Base-by-base conservation (phyloP, 2,888 invertebrate species). In the Drosophila parthenogenetica region DNA sequence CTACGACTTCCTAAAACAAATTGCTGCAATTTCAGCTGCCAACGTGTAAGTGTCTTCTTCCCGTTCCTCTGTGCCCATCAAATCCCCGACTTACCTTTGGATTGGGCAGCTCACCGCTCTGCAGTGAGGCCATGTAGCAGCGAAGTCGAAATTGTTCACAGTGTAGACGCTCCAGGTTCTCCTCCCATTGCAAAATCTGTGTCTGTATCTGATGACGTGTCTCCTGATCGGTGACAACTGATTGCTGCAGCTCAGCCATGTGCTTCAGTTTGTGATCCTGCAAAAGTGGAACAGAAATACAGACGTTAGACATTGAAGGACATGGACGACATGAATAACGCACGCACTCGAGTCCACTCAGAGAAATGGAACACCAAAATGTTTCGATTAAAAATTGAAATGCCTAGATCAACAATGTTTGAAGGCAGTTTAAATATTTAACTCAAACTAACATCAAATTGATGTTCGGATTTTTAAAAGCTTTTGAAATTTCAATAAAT, bases 181-280 rank as follows among this genome's bases (percentile, higher is more conserved):
- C 98, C 90, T 99, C 98, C 98, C 98, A 98, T 91, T 98, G 97
- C 69, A 97, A 94, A 92, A 99, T 98, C 93, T 99, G 98, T 89
- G 96, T 96, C 88, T 96, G 96, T 78, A 99, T 96, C 93, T 98
- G 98, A 90, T 97, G 97, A 66, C 97, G 95, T 70, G 97, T 97
- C 89, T 98, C 97, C 51, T 96, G 95, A 92, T 98, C 98, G 53
- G 97, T 96, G 32, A 98, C 97, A 60, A 98, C 98, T n/a, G 98
- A 97, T 93, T 98, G 96, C 93, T 99, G 98, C 89, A 98, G 94
- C 92, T 98, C 98, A n/a, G 98, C 98, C 98, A 99, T 98, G 91
- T 98, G 98, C 92, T 98, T 98, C 93, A 98, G 93, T 93, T 98
- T 98, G 91, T 97, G 97, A 93, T 99, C 98, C 98, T 98, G 93